Conservation (phyloP, 2,797 vertebrate species). For the Anguilla marmorata region DNA sequence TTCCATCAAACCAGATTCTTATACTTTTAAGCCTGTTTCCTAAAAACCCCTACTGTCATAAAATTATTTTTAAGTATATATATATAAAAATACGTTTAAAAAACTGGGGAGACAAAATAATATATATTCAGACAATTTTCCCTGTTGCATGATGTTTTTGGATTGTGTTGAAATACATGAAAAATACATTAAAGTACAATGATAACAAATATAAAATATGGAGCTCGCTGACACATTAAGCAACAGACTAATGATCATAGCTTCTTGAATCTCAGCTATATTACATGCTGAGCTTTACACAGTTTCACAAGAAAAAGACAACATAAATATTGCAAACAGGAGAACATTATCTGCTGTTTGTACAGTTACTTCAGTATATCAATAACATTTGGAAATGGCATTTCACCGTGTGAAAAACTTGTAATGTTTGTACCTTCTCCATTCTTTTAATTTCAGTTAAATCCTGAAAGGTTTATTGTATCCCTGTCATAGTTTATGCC, state of each 20-base stretch:
- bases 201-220: conserved; percentile 4
- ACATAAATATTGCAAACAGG: neutral
- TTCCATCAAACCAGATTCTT: too few species aligned
- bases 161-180: neutral
- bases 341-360: neutral
- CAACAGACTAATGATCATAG: neutral
- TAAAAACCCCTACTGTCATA: too few species aligned
- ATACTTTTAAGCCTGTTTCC: too few species aligned
- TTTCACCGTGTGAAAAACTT: neutral
- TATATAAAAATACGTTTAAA: too few species aligned
- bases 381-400: neutral
- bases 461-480: neutral
- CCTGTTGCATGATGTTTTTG: neutral
- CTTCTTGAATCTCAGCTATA: neutral
- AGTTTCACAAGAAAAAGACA: neutral
- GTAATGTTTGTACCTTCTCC: neutral
- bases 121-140: too few species aligned
- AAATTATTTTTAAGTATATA: too few species aligned
- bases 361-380: neutral
- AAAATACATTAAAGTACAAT: neutral
- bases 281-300: neutral
- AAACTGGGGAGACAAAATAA: neutral
- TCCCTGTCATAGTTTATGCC: neutral
- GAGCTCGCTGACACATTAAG: neutral
- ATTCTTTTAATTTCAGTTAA: neutral